phyloP scores from a whole-genome alignment of 2,888 invertebrate species.

The Saturnia japonica region DNA sequence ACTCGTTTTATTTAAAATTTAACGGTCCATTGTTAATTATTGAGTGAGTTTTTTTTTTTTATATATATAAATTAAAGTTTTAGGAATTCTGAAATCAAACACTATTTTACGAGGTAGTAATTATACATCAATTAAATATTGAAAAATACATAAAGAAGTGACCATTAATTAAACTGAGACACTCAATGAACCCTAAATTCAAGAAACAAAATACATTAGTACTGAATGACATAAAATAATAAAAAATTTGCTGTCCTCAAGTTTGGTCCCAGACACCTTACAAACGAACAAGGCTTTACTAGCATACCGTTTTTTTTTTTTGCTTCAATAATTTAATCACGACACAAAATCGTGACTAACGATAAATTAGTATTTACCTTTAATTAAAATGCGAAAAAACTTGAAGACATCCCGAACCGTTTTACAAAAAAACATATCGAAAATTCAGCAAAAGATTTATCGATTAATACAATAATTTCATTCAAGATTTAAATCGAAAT shows the following conservation, averaged over 20 bases:
- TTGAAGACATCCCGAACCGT: background rate
- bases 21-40: background rate
- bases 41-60: background rate
- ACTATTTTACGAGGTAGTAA: no score
- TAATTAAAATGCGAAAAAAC: background rate
- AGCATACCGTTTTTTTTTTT: background rate
- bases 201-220: background rate
- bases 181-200: background rate
- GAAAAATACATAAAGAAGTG: no score
- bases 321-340: background rate
- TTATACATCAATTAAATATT: no score
- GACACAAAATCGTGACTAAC: no score
- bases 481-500: background rate
- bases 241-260: slow-evolving; percentile 37
- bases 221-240: background rate
- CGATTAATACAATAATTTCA: background rate
- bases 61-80: no score
- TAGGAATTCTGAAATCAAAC: no score
- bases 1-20: background rate
- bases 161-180: no score
- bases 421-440: background rate
- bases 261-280: slow-evolving; percentile 57
- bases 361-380: background rate
- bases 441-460: background rate
- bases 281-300: slow-evolving; percentile 24